Percentiles rank a stretch among this genome's conserved stretches.
Evolutionary conservation across 2,797 vertebrate genomes (phyloP).

Genomic region (Gymnocypris eckloni): DNA sequence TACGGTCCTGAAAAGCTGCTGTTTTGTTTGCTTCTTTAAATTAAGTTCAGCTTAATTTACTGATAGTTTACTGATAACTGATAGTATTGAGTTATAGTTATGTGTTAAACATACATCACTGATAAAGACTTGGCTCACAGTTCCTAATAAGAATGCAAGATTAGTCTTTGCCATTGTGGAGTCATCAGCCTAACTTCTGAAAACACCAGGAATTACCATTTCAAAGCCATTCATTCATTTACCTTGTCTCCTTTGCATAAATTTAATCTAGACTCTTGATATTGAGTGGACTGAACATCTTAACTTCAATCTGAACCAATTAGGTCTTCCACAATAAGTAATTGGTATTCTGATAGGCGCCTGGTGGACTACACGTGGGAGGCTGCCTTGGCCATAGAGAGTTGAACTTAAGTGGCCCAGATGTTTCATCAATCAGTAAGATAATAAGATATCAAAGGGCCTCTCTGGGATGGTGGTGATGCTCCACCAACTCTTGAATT

Average conservation of each 20-base stretch:
- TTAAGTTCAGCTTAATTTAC: background rate
- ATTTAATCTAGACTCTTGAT: slow-evolving; percentile 57
- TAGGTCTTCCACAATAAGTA: slow-evolving; percentile 65
- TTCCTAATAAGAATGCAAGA: slow-evolving; percentile 28
- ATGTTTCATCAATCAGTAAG: slow-evolving; percentile 70
- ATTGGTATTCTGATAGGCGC: slow-evolving; percentile 66
- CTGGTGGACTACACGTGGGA: slow-evolving; percentile 58
- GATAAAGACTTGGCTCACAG: background rate
- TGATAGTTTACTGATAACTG: background rate
- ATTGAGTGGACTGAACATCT: slow-evolving; percentile 64
- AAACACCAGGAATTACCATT: slow-evolving; percentile 66
- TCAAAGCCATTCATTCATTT: slow-evolving; percentile 67
- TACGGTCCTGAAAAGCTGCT: background rate
- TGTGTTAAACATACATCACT: background rate
- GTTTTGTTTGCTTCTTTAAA: background rate
- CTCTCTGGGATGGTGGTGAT: slow-evolving; percentile 49
- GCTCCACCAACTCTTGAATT: slow-evolving; percentile 39
- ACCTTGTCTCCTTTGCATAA: slow-evolving; percentile 57
- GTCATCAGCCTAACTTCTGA: slow-evolving; percentile 45
- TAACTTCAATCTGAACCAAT: slow-evolving; percentile 71
- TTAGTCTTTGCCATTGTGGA: slow-evolving; percentile 54
- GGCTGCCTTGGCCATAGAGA: slow-evolving; percentile 22
- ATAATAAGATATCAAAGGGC: slow-evolving; percentile 67
- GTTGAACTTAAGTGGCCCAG: slow-evolving; percentile 60
- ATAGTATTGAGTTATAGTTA: background rate